Base-by-base conservation (phyloP, 2,888 invertebrate species). In the Lasiommata megera region DNA sequence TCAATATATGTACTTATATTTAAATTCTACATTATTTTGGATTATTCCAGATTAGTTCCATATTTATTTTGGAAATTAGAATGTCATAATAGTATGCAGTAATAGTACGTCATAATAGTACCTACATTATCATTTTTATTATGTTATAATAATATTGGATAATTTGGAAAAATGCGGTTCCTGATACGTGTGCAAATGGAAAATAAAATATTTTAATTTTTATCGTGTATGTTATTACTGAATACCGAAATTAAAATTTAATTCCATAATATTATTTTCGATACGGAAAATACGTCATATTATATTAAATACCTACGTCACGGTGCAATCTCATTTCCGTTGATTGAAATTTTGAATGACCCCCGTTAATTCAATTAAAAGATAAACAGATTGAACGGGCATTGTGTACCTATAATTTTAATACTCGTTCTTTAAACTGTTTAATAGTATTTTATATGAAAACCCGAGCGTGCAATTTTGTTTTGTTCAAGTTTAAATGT, bases 371-470 rank as follows among this genome's bases (percentile, higher is more conserved):
- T 34, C 52, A 43, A 53, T 41, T 16, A 28, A 47, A 36, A 74
- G 73, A 67, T 70, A 68, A 69, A 70, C 67, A 71, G 72, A 79
- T 77, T 77, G 72, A 79, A 77, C 31, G 47, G 43, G 29, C 54
- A 58, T 50, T 61, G 56, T 56, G 48, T 40, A 47, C 55, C 57
- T 28, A 44, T 48, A 47, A 54, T 56, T 50, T 44, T 56, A 55
- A 14, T 46, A 43, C 36, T 18, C 37, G 36, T 23, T 37, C 18
- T 48, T 48, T 36, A n/a, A 34, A 36, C 23, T 23, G 34, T 47
- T 17, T 29, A 17, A 47, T 17, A 47, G 34, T 34, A 34, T 12
- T 48, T 48, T 37, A 48, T 47, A n/a, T n/a, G n/a, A n/a, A n/a
- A n/a, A n/a, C n/a, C n/a, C n/a, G n/a, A n/a, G n/a, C n/a, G n/a